Evolutionary conservation across 2,113 vertebrate genomes (phyloP), one percentile per base, ranked within the genome.

Genomic region (Dolichotis patagonum): DNA sequence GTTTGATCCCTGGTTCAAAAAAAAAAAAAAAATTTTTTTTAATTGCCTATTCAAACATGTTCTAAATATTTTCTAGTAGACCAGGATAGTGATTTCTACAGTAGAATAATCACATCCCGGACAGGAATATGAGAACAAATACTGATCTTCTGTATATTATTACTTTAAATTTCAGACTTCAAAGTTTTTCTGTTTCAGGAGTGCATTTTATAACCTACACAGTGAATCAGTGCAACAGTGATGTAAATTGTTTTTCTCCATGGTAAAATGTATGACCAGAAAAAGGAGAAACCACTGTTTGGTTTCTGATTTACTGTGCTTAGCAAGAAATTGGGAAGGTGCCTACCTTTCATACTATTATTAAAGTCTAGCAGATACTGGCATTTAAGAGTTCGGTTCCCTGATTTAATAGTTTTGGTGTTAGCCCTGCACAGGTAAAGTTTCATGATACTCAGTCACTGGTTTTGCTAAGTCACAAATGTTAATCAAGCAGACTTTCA

Each of bases 81-180:
- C 26, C 1, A 78, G n/a, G 22, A 71, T 1, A 84, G 32, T 95
- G 35, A 97, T 65, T 82, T 62, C 2, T n/a, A n/a, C n/a, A n/a
- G n/a, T n/a, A n/a, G n/a, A n/a, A n/a, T n/a, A n/a, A n/a, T n/a
- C n/a, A n/a, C n/a, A n/a, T n/a, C n/a, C n/a, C n/a, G n/a, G n/a
- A n/a, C 58, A 92, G 20, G n/a, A 17, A 82, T 82, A 69, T 38
- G 41, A 90, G 90, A 97, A 82, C 80, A 96, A 96, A 96, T 60
- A 85, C 3, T 73, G 16, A 43, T 73, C 38, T 82, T 73, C 7
- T 58, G 49, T 30, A 73, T 32, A 88, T 17, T 58, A 60, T 90
- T 83, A 88, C 52, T 86, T 94, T 60, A 92, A 81, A 92, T 87
- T 7, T 92, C 26, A 85, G 71, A 80, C 38, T 91, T 85, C 92